phyloP scores from a whole-genome alignment of 2,797 vertebrate genomes.

The Trachurus trachurus region DNA sequence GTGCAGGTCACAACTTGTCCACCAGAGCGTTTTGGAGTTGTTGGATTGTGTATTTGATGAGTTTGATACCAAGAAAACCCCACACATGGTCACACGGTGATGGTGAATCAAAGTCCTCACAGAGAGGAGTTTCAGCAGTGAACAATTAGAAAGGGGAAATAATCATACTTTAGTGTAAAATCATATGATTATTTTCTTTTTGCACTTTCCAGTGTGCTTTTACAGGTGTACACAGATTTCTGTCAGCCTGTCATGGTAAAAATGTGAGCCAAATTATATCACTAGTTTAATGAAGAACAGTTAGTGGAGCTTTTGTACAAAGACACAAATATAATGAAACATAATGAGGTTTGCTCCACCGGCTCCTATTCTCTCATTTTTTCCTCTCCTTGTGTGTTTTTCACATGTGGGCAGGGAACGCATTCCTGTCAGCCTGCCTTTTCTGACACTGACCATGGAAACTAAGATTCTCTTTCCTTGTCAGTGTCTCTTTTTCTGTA shows the following conservation, averaged over 20 bases:
- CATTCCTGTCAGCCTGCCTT: conserved; percentile 1
- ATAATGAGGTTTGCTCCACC: too few species aligned
- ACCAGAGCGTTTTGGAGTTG: too few species aligned
- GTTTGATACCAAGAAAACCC: too few species aligned
- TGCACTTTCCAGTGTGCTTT: neutral
- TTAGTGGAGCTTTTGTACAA: conserved; percentile 4
- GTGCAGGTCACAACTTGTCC: too few species aligned
- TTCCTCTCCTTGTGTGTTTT: neutral
- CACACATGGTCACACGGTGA: neutral
- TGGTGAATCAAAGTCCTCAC: neutral
- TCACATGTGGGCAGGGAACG: conserved; percentile 5
- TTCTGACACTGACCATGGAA: conserved; percentile 9
- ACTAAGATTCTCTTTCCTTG: too few species aligned
- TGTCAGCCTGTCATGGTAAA: neutral
- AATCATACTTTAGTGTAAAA: neutral
- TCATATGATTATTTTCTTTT: neutral
- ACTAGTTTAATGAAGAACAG: conserved; percentile 21
- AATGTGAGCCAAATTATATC: conserved; percentile 13
- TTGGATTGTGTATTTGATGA: too few species aligned
- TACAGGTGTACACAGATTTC: neutral
- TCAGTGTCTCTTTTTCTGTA: neutral
- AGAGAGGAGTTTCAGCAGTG: too few species aligned
- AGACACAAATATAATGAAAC: too few species aligned
- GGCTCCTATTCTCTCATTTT: neutral
- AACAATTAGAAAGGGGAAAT: too few species aligned